phyloP scores from a whole-genome alignment of 2,113 vertebrate genomes.

The Neodon shergylaensis region DNA sequence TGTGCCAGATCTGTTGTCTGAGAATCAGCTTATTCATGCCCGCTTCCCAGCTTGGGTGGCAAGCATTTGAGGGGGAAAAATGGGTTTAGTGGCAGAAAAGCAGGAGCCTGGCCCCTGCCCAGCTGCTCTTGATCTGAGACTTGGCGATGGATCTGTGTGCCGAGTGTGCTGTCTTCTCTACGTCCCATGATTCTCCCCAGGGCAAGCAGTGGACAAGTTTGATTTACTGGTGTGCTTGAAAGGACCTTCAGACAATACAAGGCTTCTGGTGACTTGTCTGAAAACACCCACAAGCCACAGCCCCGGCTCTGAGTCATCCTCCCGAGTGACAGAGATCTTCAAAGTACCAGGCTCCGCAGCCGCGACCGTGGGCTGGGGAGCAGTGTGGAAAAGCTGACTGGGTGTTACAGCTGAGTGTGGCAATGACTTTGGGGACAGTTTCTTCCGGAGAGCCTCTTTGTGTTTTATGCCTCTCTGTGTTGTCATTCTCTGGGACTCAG shows the following conservation, averaged over 20 bases:
- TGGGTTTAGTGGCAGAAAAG: slow-evolving; percentile 81
- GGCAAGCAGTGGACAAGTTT: slow-evolving; percentile 73
- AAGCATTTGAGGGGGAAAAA: slow-evolving; percentile 27
- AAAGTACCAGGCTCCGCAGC: slow-evolving; percentile 26
- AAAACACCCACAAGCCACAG: slow-evolving; percentile 61
- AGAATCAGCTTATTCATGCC: slow-evolving; percentile 68
- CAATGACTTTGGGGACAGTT: slow-evolving; percentile 6
- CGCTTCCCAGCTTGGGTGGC: slow-evolving; percentile 83
- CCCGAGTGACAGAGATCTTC: slow-evolving; percentile 9
- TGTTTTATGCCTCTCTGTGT: background rate
- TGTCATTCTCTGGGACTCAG: background rate
- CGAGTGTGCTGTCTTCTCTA: slow-evolving; percentile 66
- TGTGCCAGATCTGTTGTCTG: background rate
- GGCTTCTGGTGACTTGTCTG: slow-evolving; percentile 82
- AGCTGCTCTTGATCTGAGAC: slow-evolving; percentile 78
- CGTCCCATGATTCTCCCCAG: slow-evolving; percentile 78
- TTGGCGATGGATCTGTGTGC: slow-evolving; percentile 70
- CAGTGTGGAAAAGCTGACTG: slow-evolving; percentile 9
- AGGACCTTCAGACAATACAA: slow-evolving; percentile 81
- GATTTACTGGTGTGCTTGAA: slow-evolving; percentile 86
- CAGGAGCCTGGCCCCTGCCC: slow-evolving; percentile 77
- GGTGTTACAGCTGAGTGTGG: slow-evolving; percentile 27
- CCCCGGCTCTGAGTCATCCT: slow-evolving; percentile 38
- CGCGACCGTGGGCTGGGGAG: background rate
- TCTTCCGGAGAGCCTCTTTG: background rate